These are phyloP conservation scores for Prunella himalayana DNA, from an alignment of 2,113 vertebrate species.

Conservation along the genomic window DNA sequence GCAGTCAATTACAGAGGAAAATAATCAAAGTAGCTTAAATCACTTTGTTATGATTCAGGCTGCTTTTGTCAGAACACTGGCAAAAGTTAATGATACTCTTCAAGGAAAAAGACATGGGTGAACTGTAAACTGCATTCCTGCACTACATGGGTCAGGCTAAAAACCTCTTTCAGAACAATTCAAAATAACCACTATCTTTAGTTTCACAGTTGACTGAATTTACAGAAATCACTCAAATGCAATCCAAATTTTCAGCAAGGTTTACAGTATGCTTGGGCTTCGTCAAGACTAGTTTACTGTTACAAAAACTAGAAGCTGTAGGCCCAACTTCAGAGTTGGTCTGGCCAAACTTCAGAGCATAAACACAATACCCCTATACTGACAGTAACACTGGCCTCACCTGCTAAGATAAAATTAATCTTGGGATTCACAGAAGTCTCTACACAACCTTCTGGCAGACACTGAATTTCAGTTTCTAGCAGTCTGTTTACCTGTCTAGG, in stretches of 20 bases:
- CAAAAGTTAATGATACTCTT: neutral
- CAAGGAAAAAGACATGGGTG: neutral
- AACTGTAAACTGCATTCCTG: neutral
- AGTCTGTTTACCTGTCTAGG: neutral
- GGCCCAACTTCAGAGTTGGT: neutral
- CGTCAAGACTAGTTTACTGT: neutral
- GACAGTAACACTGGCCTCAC: neutral
- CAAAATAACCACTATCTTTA: neutral
- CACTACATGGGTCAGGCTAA: neutral
- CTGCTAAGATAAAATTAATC: neutral
- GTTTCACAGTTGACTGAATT: neutral
- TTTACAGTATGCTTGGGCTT: neutral
- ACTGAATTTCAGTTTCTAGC: neutral
- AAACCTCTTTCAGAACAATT: neutral
- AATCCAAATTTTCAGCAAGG: neutral
- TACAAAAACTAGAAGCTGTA: neutral
- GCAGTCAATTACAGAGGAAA: constrained; percentile 35
- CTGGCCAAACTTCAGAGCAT: neutral
- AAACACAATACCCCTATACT: neutral
- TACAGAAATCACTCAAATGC: neutral
- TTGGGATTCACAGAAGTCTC: neutral
- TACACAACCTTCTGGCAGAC: neutral
- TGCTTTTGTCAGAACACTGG: neutral
- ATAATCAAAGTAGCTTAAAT: constrained; percentile 32
- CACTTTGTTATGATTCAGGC: constrained; percentile 14